Base-by-base conservation (phyloP, 2,888 invertebrate genomes). In the Calliscelio sp. region DNA sequence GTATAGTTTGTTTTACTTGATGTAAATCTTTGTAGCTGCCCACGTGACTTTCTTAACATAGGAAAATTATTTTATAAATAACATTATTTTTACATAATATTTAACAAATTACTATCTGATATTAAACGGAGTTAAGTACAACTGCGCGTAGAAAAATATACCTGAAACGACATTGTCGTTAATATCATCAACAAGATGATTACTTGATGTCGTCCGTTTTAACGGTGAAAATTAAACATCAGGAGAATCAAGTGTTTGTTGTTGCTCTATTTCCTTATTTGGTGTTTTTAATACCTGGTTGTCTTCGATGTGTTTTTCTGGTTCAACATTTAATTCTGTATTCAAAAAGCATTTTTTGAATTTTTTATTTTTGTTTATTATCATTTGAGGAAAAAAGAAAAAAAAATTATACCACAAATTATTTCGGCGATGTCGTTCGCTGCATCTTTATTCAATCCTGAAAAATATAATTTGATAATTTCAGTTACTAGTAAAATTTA, bases 301-400 rank as follows among this genome's bases (percentile, higher is more conserved):
- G 11, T 22, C 22, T 1, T 32, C 32, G 7, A 61, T 22, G 22
- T 20, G 61, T 2, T 6, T 61, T 16, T 61, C 61, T 61, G 38
- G 38, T 38, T 1, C 22, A 4, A 61, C 61, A 41, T 61, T 22
- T 7, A 61, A 22, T 61, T 61, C 61, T 61, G 41, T 11, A 61
- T 41, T 22, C 41, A 38, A 11, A 41, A 61, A n/a, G n/a, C n/a
- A n/a, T n/a, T 14, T 18, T 38, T 22, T 59, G 16, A 38, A 32
- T 32, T 32, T 7, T 59, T 11, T 59, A 18, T 2, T 22, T 35
- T 7, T 5, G 32, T n/a, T n/a, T n/a, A 32, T 35, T 57, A 28
- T 57, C 35, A 57, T 57, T 32, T 57, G 18, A 32, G 1, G 3
- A 7, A 32, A 32, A 18, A 57, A 1, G 16, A 32, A 57, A 32